Base-by-base conservation (phyloP, 1,140 invertebrate genomes). In the Cyclina sinensis region DNA sequence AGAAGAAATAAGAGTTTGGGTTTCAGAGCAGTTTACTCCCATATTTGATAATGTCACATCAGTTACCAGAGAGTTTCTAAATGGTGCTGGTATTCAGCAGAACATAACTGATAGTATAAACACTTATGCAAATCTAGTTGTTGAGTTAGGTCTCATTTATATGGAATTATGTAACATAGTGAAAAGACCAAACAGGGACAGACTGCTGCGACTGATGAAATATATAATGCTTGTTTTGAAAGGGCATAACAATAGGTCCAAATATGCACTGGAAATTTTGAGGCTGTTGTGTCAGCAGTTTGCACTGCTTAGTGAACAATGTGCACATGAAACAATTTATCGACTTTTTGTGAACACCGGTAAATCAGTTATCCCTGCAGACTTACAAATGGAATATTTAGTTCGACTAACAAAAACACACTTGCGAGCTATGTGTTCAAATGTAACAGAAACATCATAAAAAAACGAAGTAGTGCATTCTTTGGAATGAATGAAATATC, bases 171-270 rank as follows among this genome's bases (percentile, higher is more conserved):
- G 54, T 43, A 73, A 89, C 59, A 48, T 89, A 9, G 43, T 76
- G 1, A 32, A 86, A 39, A 32, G 62, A 14, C 89, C 90, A 59
- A 78, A 90, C n/a, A 48, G 85, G 35, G 35, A 83, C 24, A 78
- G 90, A 74, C 57, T 87, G 46, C 43, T 90, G 16, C 9, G 39
- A 7, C 30, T 83, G 12, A 24, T 91, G 37, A 91, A 91, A 86
- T 62, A 88, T 21, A 30, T 86, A 24, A 90, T 91, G 90, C 37
- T 90, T 1, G 35, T 79, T 46, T 85, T 90, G 35, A 90, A 90
- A 59, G 68, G 68, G 30, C 46, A 90, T 37, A 91, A 90, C 16
- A 88, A 89, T 43, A n/a, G 82, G 11, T 91, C 90, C 2, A 80
- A 80, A n/a, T 80, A 80, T 80, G 78, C 78, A 35, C 14, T 80